Evolutionary conservation across 2,888 invertebrate species (phyloP).

Genomic region (Tiphia femorata): DNA sequence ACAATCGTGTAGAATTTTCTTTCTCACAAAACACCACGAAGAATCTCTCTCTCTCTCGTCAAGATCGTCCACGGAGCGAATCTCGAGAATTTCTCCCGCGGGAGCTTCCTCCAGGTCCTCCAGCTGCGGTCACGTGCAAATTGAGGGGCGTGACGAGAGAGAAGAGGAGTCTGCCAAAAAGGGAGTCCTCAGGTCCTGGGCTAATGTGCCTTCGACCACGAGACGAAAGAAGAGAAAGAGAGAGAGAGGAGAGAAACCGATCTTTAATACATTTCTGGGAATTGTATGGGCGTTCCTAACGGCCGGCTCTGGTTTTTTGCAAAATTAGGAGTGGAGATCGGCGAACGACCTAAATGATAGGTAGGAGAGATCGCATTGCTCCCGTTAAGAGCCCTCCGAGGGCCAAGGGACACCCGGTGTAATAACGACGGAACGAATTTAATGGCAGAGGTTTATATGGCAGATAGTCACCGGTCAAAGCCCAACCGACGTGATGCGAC

Average conservation of each 20-base stretch:
- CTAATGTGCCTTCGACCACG: too few relatives aligned
- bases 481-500: too few relatives aligned
- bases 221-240: too few relatives aligned
- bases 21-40: too few relatives aligned
- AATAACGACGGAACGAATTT: too few relatives aligned
- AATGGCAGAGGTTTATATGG: too few relatives aligned
- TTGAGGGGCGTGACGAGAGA: constrained; percentile 43
- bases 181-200: too few relatives aligned
- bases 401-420: too few relatives aligned
- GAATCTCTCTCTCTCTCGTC: too few relatives aligned
- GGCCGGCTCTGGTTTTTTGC: constrained; percentile 24
- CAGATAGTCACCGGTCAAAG: too few relatives aligned
- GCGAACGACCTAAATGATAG: background rate
- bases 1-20: too few relatives aligned
- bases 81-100: constrained; percentile 7
- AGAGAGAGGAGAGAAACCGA: constrained; percentile 25
- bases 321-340: constrained; percentile 19
- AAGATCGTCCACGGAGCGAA: constrained; percentile 1
- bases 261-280: constrained; percentile 34
- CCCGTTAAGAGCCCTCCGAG: too few relatives aligned
- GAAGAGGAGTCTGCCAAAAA: constrained; percentile 24
- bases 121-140: constrained; percentile 43
- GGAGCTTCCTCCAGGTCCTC: constrained; percentile 14
- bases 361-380: background rate
- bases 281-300: constrained; percentile 32